Base-by-base conservation (phyloP, 1,140 invertebrate genomes). In the Papilio dardanus region DNA sequence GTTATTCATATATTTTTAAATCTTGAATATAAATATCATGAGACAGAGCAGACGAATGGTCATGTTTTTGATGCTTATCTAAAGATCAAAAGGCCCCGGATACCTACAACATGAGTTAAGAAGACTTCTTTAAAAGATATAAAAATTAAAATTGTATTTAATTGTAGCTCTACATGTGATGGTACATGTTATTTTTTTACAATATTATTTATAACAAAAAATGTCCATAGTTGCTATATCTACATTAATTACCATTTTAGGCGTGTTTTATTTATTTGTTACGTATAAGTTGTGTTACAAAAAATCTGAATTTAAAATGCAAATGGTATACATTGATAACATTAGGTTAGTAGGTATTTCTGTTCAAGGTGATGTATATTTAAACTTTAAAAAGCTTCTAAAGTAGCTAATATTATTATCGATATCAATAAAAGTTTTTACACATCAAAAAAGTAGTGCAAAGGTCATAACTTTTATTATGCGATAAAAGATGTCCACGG, bases 1-100 rank as follows among this genome's bases (percentile, higher is more conserved):
- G 46, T 74, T n/a, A n/a, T n/a, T n/a, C 76, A 77, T 77, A 35
- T 62, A 21, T 28, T 54, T 62, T 30, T 28, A 14, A 62, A 28
- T 62, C 12, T 12, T 28, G 10, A 62, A 58, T 58, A 58, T 50
- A 50, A 50, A 62, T 14, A 62, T 28, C 3, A 58, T 58, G 21
- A 62, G 24, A 28, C 54, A 62, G 10, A 62, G 46, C 5, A n/a
- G 16, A 46, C 42, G 42, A 50, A 30, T 28, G 10, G 54, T 62
- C 24, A 10, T 3, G 24, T 62, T 62, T 10, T 62, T 62, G 21
- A 58, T 58, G 24, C 24, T 28, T 62, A 28, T 62, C 54, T 62
- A 12, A 62, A 62, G 10, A 62, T 28, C 10, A 14, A 3, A 62
- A 28, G 24, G 24, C 14, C 24, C 8, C 10, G 24, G 12, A 62